Base-by-base conservation (phyloP, 2,797 vertebrate species). In the Gobio occitaniae region DNA sequence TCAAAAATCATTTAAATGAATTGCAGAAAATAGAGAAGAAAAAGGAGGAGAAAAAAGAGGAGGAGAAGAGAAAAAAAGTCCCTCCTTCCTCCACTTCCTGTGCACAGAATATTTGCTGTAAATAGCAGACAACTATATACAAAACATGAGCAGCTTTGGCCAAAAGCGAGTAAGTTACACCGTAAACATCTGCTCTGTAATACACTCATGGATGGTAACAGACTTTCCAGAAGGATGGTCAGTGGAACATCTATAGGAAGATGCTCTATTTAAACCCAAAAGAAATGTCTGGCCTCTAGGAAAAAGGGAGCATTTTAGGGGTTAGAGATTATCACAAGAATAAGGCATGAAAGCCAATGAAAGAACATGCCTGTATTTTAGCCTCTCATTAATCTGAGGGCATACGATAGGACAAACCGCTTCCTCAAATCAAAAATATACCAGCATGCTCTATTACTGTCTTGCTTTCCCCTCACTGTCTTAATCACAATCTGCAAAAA, bases 371-470 rank as follows among this genome's bases (percentile, higher is more conserved):
- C 84, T 61, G 72, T 89, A 93, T 93, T 91, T 93, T 91, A 92
- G 87, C 84, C 84, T 90, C 88, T 87, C 91, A 88, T 94, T 92
- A 93, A 95, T 93, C 92, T n/a, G 6, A 68, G 29, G 91, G 82
- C 87, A 86, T 87, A 75, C 74, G 78, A 78, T 56, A 82, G 71
- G 84, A 70, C 59, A 32, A 61, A 78, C 56, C 0, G 7, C 69
- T 70, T 38, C 56, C 41, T 82, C 21, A 25, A 25, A 81, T 36
- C n/a, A 59, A 25, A 66, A 86, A 78, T 19, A 70, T 66, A 36
- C 32, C 66, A 65, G 44, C 15, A 70, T 10, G 38, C 29, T 48
- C 36, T 3, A 7, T 56, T 47, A 44, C 13, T 2, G 12, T 19
- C 25, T 54, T 44, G 4, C 59, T 17, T 16, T 54, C 25, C 70